Evolutionary conservation across 2,797 vertebrate species (phyloP), one percentile per base, ranked within the genome.

Genomic region (Liasis olivaceus): DNA sequence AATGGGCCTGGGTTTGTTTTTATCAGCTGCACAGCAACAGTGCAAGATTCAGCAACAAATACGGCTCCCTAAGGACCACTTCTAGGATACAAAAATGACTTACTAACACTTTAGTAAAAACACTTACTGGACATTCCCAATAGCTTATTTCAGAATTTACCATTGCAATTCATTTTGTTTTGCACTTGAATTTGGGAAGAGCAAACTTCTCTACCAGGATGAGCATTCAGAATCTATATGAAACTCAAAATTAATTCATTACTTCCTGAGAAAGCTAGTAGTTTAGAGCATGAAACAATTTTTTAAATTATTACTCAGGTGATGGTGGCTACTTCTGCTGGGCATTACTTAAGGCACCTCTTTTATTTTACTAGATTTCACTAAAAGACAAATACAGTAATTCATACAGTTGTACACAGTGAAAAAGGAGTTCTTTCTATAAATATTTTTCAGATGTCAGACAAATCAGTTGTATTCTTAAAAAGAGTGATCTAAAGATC

Each of bases 361-460:
- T 96, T 95, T 94, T n/a, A 93, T 94, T 95, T 93, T 54, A 54
- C 51, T 54, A 54, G 51, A 54, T 54, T 54, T 54, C 87, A 94
- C 47, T 94, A 88, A 87, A 69, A 94, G 92, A 95, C 96, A 96
- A 95, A 96, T 94, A 28, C 87, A 94, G 91, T 93, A 92, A 92
- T 92, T 95, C 93, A 95, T 59, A 62, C 4, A 89, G n/a, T 51
- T 95, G 84, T 92, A 89, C 60, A 91, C 0, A 90, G 88, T 93
- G 91, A 94, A 92, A 95, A 95, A 93, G 81, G 59, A 94, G 66
- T 54, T 94, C 77, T 54, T 90, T 36, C 63, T 94, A 89, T 92
- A 95, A 95, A 95, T 94, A 89, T 93, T 95, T 95, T 96, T 96
- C 91, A 93, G 96, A 88, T 42, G 64, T 81, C 1, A 7, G 94